A percentile compares a stretch with the other conserved stretches of the same genome.
Conservation (phyloP, 1,140 invertebrate genomes). For the Drosophila nigrodunni region DNA sequence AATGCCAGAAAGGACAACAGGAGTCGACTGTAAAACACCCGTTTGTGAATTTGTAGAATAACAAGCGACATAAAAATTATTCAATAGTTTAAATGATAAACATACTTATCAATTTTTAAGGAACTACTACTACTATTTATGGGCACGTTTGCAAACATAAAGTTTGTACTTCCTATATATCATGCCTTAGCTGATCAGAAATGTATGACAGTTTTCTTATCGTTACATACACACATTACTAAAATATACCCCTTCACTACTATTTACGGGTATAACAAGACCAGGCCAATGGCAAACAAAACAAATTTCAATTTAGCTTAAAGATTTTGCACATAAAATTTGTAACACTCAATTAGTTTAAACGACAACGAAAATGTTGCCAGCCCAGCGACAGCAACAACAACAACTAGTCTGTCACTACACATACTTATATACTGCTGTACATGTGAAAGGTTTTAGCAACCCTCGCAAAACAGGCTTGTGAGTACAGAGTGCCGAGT, state of each 20-base stretch:
- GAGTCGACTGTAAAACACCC: no score
- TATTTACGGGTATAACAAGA: not conserved
- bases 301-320: constrained; percentile 83
- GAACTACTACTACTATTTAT: no score
- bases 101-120: no score
- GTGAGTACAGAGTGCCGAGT: constrained; percentile 5
- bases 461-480: constrained; percentile 36
- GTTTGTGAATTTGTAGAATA: no score
- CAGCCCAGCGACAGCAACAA: constrained; percentile 42
- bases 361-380: constrained; percentile 78
- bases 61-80: no score
- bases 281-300: constrained; percentile 58
- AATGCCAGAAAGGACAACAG: not conserved
- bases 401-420: constrained; percentile 2
- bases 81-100: no score
- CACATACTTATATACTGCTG: not conserved
- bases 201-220: no score
- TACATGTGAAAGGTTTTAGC: constrained; percentile 34
- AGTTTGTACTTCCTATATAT: no score
- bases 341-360: constrained; percentile 84
- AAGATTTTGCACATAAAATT: constrained; percentile 83
- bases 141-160: no score
- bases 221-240: no score
- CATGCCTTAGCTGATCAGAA: no score
- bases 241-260: no score